Evolutionary conservation across 2,888 invertebrate species (phyloP).

Genomic region (Sphaerophoria rueppellii): DNA sequence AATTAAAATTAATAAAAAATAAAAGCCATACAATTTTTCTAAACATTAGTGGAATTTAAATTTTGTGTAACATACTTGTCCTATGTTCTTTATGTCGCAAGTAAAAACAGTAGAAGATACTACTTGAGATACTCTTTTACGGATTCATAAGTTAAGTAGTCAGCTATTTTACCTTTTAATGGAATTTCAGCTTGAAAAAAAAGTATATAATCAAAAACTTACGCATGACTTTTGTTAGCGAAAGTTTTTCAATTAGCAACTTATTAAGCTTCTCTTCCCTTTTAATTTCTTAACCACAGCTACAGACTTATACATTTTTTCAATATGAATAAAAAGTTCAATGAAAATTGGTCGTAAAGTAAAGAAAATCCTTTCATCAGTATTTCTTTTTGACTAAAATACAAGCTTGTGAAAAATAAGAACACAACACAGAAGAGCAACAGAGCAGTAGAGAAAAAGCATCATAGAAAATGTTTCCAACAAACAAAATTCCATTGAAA

Average conservation of each 20-base stretch:
- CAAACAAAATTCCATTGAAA: constrained; percentile 3
- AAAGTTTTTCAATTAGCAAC: constrained; percentile 73
- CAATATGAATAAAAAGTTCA: background rate
- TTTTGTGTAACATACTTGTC: no score
- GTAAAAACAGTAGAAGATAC: no score
- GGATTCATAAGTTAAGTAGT: no score
- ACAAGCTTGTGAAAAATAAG: constrained; percentile 12
- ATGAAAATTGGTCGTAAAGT: background rate
- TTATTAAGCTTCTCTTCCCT: constrained; percentile 47
- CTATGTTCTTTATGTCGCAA: no score
- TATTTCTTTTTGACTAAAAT: constrained; percentile 9
- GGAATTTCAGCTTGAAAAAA: background rate
- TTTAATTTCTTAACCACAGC: background rate
- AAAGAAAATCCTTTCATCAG: constrained; percentile 11
- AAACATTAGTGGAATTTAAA: no score
- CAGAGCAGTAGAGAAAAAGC: constrained; percentile 34
- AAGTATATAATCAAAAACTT: constrained; percentile 22
- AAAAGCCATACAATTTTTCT: no score
- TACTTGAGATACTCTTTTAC: no score
- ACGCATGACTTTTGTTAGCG: constrained; percentile 26
- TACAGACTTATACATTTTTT: background rate
- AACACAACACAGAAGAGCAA: constrained; percentile 14
- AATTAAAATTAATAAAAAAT: no score
- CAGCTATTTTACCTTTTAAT: background rate
- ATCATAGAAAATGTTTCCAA: constrained; percentile 39